phyloP scores from a whole-genome alignment of 2,888 invertebrate genomes.

The Tinea semifulvella region DNA sequence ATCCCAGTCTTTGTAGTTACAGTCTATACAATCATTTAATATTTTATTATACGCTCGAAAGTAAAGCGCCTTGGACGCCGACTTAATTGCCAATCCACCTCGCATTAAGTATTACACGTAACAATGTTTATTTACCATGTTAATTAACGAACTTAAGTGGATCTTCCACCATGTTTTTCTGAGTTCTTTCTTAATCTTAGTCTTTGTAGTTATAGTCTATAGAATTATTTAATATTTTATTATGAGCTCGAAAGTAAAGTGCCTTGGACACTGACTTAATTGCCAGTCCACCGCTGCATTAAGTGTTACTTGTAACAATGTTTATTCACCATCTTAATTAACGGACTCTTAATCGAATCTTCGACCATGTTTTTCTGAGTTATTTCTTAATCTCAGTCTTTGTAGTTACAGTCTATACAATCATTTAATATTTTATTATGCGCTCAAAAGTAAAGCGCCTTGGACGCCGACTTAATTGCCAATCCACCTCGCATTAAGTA shows the following conservation, averaged over 20 bases:
- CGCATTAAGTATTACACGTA: background rate
- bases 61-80: background rate
- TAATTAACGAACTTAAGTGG: constrained; percentile 3
- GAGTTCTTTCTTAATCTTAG: no score
- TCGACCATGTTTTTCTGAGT: background rate
- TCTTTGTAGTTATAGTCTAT: no score
- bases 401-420: no score
- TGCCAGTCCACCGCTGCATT: background rate
- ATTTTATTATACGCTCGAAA: background rate
- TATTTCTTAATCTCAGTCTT: no score
- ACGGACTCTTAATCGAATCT: constrained; percentile 4
- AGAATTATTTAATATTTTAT: no score
- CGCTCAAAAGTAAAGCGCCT: background rate
- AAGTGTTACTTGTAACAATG: constrained; percentile 8
- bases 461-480: background rate
- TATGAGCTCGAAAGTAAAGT: constrained; percentile 3
- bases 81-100: background rate
- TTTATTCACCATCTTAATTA: constrained; percentile 13
- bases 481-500: background rate
- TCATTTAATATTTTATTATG: no score
- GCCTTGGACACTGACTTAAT: constrained; percentile 5
- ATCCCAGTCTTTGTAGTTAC: no score
- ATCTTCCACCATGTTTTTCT: background rate
- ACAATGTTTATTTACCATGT: constrained; percentile 2
- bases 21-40: no score